A percentile compares a stretch with the other conserved stretches of the same genome.
Conservation (phyloP, 35 echinoderm and acorn worm genomes). For the Ptychodera flava region DNA sequence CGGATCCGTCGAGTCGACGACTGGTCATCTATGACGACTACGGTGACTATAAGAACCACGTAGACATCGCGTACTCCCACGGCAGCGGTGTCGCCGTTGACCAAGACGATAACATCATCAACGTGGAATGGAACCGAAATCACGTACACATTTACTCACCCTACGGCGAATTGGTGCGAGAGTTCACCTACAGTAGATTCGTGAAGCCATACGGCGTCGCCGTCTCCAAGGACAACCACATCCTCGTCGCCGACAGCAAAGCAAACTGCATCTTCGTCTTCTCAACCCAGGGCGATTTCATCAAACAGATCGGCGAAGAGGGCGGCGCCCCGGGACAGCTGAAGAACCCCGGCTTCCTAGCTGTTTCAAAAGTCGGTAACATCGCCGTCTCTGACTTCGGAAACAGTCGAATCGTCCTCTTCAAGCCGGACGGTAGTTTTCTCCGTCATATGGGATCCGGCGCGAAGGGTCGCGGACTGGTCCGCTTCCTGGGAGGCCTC, state of each 20-base stretch:
- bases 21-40: neutral
- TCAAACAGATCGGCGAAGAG: slow-evolving; percentile 70
- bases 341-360: slow-evolving; percentile 69
- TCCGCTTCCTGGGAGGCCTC: neutral
- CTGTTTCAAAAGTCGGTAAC: slow-evolving; percentile 72
- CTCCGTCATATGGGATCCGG: neutral
- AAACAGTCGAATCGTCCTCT: slow-evolving; percentile 73
- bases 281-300: slow-evolving; percentile 53
- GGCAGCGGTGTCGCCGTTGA: neutral
- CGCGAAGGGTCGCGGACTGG: neutral
- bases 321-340: slow-evolving; percentile 78
- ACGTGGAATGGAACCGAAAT: slow-evolving; percentile 55
- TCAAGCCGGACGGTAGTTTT: neutral
- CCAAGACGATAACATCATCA: neutral
- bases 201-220: slow-evolving; percentile 85
- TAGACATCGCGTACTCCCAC: neutral
- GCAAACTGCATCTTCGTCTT: slow-evolving; percentile 89
- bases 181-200: slow-evolving; percentile 89
- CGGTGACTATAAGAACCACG: neutral
- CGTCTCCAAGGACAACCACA: slow-evolving; percentile 31
- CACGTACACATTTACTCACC: slow-evolving; percentile 63
- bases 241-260: slow-evolving; percentile 87
- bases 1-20: slow-evolving; percentile 17
- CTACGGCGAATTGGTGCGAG: slow-evolving; percentile 69
- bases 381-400: slow-evolving; percentile 95